Base-by-base conservation (phyloP, 2,113 vertebrate genomes). In the Fregetta grallaria region DNA sequence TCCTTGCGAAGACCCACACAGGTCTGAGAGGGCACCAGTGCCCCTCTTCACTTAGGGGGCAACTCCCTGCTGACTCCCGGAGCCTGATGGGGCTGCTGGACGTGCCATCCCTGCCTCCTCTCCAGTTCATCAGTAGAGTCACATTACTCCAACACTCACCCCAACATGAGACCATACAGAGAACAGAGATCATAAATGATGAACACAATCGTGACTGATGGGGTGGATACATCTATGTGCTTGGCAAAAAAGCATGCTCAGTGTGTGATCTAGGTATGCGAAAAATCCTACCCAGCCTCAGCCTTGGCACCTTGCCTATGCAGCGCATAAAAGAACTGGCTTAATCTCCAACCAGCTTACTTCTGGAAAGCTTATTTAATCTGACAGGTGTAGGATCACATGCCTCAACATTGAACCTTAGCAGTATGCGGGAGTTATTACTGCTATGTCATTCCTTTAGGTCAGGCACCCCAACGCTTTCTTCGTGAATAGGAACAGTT, bases 381-480 rank as follows among this genome's bases (percentile, higher is more conserved):
- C 45, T 92, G 94, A 76, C 95, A 95, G 93, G 89, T 96, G 92
- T 91, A 92, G 67, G 80, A 92, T 92, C 91, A 95, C 62, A 92
- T 74, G 92, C 30, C 74, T 72, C 30, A 61, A 73, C 18, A 50
- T 42, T 78, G 89, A 97, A 90, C n/a, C 42, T 94, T 34, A 85
- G 71, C 74, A 94, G 36, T 76, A 89, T 67, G 91, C 0, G 0
- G 38, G 49, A 90, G 34, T 50, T 79, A 92, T 95, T 90, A 62
- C 44, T 66, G 77, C 80, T 87, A 91, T 91, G 86, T 36, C 70
- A 79, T 63, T 85, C n/a, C 84, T 70, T 77, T 87, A 70, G 27
- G 55, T 76, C 58, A 92, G 81, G 70, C 66, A 95, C 87, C 61
- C 40, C 52, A 82, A 26, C 0, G 1, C 42, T 89, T 55, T 78